Percentiles rank a stretch among this genome's conserved stretches.
These are phyloP conservation scores for Epizoanthus rinbou DNA, from an alignment of 92 coral and sea anemone species.

Conservation along the genomic window DNA sequence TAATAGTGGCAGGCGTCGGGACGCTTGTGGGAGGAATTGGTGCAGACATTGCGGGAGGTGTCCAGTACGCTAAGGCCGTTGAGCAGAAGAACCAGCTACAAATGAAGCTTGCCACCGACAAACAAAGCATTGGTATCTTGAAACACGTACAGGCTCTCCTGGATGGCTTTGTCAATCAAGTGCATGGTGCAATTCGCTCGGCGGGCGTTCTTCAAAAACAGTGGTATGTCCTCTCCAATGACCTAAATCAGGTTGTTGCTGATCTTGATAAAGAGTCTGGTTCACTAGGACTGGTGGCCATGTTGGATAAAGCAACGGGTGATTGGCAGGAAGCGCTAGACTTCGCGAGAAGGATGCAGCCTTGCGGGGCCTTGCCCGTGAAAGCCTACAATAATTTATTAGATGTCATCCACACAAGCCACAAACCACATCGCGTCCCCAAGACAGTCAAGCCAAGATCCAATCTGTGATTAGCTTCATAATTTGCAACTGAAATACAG, in stretches of 20 bases:
- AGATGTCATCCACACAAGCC: constrained; percentile 40
- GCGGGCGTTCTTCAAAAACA: constrained; percentile 25
- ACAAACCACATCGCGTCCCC: constrained; percentile 23
- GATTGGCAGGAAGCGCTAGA: constrained; percentile 55
- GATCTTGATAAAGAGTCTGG: constrained; percentile 26
- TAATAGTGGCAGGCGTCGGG: constrained; percentile 40
- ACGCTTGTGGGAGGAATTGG: constrained; percentile 40
- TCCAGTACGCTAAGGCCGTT: constrained; percentile 36
- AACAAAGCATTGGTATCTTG: constrained; percentile 39
- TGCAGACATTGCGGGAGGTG: constrained; percentile 44
- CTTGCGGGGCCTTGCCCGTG: constrained; percentile 46
- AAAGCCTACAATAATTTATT: constrained; percentile 22
- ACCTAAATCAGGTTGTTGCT: constrained; percentile 37
- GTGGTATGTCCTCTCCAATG: constrained; percentile 46
- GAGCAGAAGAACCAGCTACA: constrained; percentile 18
- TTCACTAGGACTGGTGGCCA: constrained; percentile 30
- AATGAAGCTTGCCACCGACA: constrained; percentile 20
- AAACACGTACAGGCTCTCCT: constrained; percentile 42
- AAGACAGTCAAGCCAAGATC: not conserved
- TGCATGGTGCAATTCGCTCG: not conserved
- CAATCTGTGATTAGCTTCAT: too few relatives aligned
- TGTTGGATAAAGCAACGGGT: constrained; percentile 25
- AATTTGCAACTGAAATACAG: too few relatives aligned
- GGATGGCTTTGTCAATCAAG: constrained; percentile 34
- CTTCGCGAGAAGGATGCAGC: constrained; percentile 43